A percentile compares a stretch with the other conserved stretches of the same genome.
phyloP scores from a whole-genome alignment of 2,888 invertebrate genomes.

The Amiota minor region DNA sequence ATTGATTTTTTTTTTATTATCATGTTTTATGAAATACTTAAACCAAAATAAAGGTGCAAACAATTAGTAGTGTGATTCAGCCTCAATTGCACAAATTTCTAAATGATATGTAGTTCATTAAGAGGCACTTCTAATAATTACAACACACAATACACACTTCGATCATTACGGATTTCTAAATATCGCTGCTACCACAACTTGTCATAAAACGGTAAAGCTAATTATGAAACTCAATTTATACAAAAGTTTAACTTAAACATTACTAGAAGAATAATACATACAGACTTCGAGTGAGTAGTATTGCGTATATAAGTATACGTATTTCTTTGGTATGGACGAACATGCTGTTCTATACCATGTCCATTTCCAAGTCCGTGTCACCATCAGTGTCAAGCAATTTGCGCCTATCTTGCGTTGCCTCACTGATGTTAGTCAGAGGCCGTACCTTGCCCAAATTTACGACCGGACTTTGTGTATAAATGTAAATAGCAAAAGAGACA shows the following conservation, averaged over 20 bases:
- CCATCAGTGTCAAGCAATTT: constrained; percentile 61
- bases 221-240: constrained; percentile 13
- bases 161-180: constrained; percentile 11
- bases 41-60: constrained; percentile 23
- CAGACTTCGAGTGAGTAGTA: too few species aligned
- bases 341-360: constrained; percentile 59
- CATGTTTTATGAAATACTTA: constrained; percentile 18
- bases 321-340: neutral
- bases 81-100: constrained; percentile 12
- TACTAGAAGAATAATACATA: neutral
- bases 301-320: too few species aligned
- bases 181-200: neutral
- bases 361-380: constrained; percentile 68
- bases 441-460: constrained; percentile 75
- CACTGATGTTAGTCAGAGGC: constrained; percentile 52
- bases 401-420: constrained; percentile 51
- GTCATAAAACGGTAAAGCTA: constrained; percentile 21
- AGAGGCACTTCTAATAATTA: constrained; percentile 21
- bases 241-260: neutral
- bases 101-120: constrained; percentile 3
- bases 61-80: neutral
- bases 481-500: constrained; percentile 86
- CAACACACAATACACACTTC: neutral
- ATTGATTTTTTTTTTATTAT: constrained; percentile 6
- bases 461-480: constrained; percentile 94